These are phyloP conservation scores for Cromileptes altivelis DNA, from an alignment of 2,113 vertebrate species.

Conservation along the genomic window DNA sequence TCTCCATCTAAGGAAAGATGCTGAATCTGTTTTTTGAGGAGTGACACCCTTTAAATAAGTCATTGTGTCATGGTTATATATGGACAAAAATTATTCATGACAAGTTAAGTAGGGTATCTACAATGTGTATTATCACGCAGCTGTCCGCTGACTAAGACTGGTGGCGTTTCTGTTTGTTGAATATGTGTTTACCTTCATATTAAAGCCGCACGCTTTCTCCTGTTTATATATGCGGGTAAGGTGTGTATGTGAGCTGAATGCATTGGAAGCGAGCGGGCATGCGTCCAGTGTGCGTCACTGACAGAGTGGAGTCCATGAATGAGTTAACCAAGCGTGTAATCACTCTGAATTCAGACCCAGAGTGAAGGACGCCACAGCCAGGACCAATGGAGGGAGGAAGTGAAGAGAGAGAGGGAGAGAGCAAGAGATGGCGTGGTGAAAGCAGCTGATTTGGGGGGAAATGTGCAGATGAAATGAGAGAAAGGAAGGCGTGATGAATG, in stretches of 20 bases:
- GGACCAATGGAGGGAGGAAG: slow-evolving; percentile 28
- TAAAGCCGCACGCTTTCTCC: background rate
- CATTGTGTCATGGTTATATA: background rate
- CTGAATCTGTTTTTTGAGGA: background rate
- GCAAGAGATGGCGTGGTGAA: background rate
- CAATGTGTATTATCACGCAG: background rate
- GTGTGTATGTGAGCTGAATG: slow-evolving; percentile 28
- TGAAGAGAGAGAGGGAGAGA: slow-evolving; percentile 5
- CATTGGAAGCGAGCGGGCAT: slow-evolving; percentile 2
- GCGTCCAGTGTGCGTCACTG: slow-evolving; percentile 39
- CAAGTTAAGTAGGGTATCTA: background rate
- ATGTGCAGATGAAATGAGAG: slow-evolving; percentile 9
- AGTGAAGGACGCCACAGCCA: slow-evolving; percentile 49
- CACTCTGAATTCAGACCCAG: slow-evolving; percentile 59
- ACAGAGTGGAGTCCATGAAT: slow-evolving; percentile 50
- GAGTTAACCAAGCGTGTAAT: slow-evolving; percentile 74
- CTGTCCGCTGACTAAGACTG: background rate
- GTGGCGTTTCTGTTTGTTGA: background rate
- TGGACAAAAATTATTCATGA: background rate
- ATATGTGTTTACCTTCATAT: background rate
- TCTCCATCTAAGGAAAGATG: background rate
- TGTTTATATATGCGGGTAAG: slow-evolving; percentile 7
- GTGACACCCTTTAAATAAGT: background rate
- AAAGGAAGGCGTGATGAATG: background rate
- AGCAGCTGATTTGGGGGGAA: slow-evolving; percentile 39